These are phyloP conservation scores for Bolinopsis microptera DNA, from an alignment of 37 sponge, comb jelly and placozoan species.

Conservation along the genomic window DNA sequence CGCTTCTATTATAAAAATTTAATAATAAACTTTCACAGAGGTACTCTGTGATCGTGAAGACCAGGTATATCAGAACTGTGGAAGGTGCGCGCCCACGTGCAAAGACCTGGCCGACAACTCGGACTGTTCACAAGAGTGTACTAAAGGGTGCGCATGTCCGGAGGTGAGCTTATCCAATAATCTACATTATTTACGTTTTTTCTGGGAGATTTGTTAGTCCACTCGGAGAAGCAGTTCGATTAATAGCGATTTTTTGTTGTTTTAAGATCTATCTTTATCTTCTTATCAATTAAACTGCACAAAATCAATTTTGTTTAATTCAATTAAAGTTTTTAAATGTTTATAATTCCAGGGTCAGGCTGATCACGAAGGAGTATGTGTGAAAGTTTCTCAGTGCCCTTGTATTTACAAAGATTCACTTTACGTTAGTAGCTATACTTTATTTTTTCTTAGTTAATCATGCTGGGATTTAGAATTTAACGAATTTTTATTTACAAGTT, in stretches of 20 bases:
- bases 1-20: too few relatives aligned
- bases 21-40: too few relatives aligned
- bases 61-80: not conserved
- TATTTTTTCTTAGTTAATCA: not conserved
- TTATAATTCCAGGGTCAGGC: not conserved
- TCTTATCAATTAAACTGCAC: too few relatives aligned
- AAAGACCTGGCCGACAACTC: not conserved
- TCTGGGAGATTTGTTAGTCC: too few relatives aligned
- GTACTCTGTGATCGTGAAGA: not conserved
- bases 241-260: too few relatives aligned
- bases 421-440: slow-evolving; percentile 49
- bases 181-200: too few relatives aligned
- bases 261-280: too few relatives aligned
- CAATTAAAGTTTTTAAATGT: not conserved
- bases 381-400: not conserved
- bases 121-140: not conserved
- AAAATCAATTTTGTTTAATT: not conserved
- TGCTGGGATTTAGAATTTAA: not conserved
- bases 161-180: not conserved
- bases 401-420: not conserved
- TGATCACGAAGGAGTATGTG: slow-evolving; percentile 1
- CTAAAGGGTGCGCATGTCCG: not conserved
- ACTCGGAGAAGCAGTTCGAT: too few relatives aligned
- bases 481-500: too few relatives aligned
- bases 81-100: not conserved